These are phyloP conservation scores for Leptatherina wallacei DNA, from an alignment of 2,797 vertebrate genomes.

Conservation along the genomic window DNA sequence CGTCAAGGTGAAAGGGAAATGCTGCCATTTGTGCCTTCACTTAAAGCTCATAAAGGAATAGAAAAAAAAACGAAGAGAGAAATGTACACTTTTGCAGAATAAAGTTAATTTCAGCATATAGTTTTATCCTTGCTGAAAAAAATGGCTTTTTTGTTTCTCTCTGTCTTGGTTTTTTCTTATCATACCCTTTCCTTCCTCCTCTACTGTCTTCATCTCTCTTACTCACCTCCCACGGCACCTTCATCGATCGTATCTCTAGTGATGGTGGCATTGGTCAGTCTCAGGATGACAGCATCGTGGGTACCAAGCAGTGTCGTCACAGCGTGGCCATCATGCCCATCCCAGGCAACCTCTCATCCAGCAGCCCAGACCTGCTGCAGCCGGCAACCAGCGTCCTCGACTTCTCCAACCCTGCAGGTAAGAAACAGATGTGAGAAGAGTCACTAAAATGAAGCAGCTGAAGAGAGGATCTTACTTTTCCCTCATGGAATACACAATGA, in stretches of 20 bases:
- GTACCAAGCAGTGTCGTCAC: conserved; percentile 94
- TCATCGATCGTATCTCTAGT: conserved; percentile 69
- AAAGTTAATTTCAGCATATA: not conserved
- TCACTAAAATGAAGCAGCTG: too few species aligned
- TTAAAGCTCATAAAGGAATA: conserved; percentile 16
- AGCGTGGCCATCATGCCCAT: conserved; percentile 97
- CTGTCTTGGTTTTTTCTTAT: not conserved
- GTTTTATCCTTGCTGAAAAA: not conserved
- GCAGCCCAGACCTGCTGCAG: conserved; percentile 95
- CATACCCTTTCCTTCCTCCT: not conserved
- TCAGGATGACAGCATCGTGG: conserved; percentile 98
- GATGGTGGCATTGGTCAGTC: conserved; percentile 93
- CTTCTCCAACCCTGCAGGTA: conserved; percentile 89
- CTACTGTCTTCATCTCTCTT: not conserved
- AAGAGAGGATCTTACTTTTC: too few species aligned
- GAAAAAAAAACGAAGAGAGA: not conserved
- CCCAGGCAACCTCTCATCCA: conserved; percentile 92
- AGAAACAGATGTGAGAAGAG: not conserved
- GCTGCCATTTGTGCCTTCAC: not conserved
- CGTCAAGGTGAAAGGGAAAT: conserved; percentile 3
- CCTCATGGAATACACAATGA: too few species aligned
- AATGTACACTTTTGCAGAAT: conserved; percentile 45
- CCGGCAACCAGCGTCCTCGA: conserved; percentile 91
- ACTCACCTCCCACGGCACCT: not conserved
- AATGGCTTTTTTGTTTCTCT: conserved; percentile 6